phyloP scores from a whole-genome alignment of 2,888 invertebrate species.

The Heliothis peltigera region DNA sequence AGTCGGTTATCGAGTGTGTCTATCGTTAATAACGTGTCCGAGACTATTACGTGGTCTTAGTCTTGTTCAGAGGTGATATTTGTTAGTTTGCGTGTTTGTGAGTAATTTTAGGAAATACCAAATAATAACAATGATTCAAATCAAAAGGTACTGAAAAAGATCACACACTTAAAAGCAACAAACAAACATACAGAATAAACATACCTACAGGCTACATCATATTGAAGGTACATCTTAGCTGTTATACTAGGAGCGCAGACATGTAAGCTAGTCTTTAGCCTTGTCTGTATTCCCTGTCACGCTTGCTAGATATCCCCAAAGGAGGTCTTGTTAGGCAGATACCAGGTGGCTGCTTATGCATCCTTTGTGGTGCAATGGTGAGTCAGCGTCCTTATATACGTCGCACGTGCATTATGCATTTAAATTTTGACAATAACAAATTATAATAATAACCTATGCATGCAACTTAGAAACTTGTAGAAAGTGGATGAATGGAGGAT shows the following conservation, averaged over 20 bases:
- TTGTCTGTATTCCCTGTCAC: conserved; percentile 19
- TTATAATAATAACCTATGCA: too few species aligned
- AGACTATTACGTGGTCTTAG: too few species aligned
- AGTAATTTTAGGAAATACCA: too few species aligned
- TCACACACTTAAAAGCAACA: background rate
- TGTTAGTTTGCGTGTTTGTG: too few species aligned
- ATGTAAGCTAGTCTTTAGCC: background rate
- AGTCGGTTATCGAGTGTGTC: background rate
- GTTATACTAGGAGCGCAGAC: background rate
- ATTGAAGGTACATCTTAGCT: background rate
- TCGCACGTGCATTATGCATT: background rate
- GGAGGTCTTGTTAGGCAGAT: conserved; percentile 1
- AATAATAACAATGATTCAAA: too few species aligned
- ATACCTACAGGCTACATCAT: background rate
- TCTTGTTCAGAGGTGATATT: too few species aligned
- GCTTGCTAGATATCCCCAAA: conserved; percentile 25
- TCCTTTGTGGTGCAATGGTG: conserved; percentile 3
- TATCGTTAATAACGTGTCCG: too few species aligned
- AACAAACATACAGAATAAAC: background rate
- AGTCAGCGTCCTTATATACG: background rate
- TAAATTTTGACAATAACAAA: background rate
- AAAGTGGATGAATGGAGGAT: too few species aligned
- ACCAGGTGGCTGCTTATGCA: background rate
- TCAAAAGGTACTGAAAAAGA: background rate
- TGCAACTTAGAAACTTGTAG: too few species aligned